A percentile compares a stretch with the other conserved stretches of the same genome.
These are phyloP conservation scores for Dicrostonyx torquatus DNA, from an alignment of 2,797 vertebrate genomes.

Conservation along the genomic window DNA sequence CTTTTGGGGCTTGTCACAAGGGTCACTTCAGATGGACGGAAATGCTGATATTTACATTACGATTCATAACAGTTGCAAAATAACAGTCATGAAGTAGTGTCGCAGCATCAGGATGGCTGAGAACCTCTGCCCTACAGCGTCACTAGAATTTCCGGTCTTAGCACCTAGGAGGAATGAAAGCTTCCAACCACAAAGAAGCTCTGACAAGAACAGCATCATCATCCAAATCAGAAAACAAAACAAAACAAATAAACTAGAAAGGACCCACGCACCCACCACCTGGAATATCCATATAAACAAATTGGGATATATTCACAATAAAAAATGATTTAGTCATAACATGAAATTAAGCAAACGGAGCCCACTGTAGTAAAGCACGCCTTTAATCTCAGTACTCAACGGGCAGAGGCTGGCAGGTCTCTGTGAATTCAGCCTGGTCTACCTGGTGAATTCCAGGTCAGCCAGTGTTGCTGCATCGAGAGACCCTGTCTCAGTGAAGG, in stretches of 20 bases:
- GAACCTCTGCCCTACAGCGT: too few species aligned
- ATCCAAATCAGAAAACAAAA: background rate
- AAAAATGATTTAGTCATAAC: background rate
- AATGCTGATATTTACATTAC: background rate
- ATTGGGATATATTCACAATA: background rate
- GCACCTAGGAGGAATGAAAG: background rate
- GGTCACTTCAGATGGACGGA: background rate
- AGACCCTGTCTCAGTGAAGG: background rate
- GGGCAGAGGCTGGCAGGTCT: background rate
- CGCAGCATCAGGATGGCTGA: background rate
- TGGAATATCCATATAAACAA: background rate
- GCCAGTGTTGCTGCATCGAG: background rate
- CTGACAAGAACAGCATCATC: background rate
- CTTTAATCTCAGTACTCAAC: background rate
- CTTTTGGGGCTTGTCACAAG: background rate
- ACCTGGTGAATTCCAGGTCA: background rate
- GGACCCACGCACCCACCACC: background rate
- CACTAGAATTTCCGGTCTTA: background rate
- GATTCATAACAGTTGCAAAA: background rate
- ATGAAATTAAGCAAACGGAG: background rate
- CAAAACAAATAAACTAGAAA: background rate
- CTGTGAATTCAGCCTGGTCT: background rate
- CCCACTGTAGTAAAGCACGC: background rate
- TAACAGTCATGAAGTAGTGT: background rate
- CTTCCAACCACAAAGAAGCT: background rate